Conservation (phyloP, 1,140 invertebrate genomes). For the Littorina saxatilis region DNA sequence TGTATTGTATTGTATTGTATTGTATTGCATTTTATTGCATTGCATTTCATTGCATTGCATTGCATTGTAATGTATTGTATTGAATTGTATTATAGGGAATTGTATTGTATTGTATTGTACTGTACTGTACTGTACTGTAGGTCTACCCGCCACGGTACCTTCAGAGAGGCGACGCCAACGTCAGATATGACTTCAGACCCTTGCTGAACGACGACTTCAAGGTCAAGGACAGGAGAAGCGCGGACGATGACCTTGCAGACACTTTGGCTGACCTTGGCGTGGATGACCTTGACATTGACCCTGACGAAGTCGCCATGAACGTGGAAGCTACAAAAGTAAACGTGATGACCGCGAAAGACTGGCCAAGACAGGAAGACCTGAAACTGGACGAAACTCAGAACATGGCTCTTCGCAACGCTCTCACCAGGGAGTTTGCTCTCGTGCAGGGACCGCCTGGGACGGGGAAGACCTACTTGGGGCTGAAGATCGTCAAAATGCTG, state of each 20-base stretch:
- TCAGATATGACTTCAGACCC: slow-evolving; percentile 54
- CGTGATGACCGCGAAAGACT: slow-evolving; percentile 46
- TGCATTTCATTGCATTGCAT: too few species aligned
- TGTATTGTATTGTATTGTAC: too few species aligned
- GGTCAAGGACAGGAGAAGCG: slow-evolving; percentile 27
- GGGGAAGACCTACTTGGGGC: slow-evolving; percentile 71
- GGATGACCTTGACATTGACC: slow-evolving; percentile 35
- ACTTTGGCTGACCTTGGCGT: slow-evolving; percentile 13
- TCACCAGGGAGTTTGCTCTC: slow-evolving; percentile 78
- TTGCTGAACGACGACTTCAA: slow-evolving; percentile 51
- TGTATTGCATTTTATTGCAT: too few species aligned
- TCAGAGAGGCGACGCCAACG: background rate
- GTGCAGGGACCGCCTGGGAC: slow-evolving; percentile 82
- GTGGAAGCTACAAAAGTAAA: slow-evolving; percentile 7
- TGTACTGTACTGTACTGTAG: too few species aligned
- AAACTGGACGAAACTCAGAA: slow-evolving; percentile 76
- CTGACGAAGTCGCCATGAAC: background rate
- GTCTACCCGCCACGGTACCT: slow-evolving; percentile 61
- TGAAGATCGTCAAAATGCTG: slow-evolving; percentile 72
- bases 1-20: too few species aligned
- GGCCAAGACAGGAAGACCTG: slow-evolving; percentile 62
- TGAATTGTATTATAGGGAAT: too few species aligned
- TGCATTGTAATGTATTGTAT: too few species aligned
- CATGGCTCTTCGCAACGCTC: slow-evolving; percentile 74
- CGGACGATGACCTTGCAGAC: slow-evolving; percentile 1